Base-by-base conservation (phyloP, 2,888 invertebrate genomes). In the Melanargia galathea region DNA sequence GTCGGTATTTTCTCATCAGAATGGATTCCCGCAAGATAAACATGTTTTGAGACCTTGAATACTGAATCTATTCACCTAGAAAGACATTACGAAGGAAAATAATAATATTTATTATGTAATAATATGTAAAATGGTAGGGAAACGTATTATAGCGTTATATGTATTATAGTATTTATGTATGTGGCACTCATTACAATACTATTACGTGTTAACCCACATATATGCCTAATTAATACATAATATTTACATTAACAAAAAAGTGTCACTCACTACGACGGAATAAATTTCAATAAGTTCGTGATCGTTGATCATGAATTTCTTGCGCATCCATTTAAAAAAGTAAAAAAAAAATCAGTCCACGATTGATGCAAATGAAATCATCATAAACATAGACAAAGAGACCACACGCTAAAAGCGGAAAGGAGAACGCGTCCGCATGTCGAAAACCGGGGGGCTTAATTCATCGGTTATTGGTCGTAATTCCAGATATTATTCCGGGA, bases 401-500 rank as follows among this genome's bases (percentile, higher is more conserved):
- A 46, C 35, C 40, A 56, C 51, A 58, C 22, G 49, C 18, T 48
- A 49, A 38, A 38, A 59, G 16, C 49, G 62, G 13, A 60, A 55
- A 54, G 59, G 51, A 16, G 48, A 63, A 48, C 68, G 56, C 60
- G 40, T 60, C 62, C 59, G 62, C 67, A 60, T 51, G 24, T 65
- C 61, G 65, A 67, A 65, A 64, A 59, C 66, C 52, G 35, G 57
- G n/a, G 71, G 67, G 67, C 79, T 86, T 84, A 85, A 87, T 84
- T 86, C 83, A 82, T 79, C 77, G 80, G 81, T 79, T 84, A 83
- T 78, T 75, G 81, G 76, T 80, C 86, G 80, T 87, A 86, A 84
- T 83, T 86, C 68, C 79, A 71, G 80, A 80, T 83, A 86, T 85
- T 82, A 86, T 83, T 83, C 77, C 72, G 70, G 77, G 76, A 84